Conservation (phyloP, 2,888 invertebrate genomes). For the Meteorus colon region DNA sequence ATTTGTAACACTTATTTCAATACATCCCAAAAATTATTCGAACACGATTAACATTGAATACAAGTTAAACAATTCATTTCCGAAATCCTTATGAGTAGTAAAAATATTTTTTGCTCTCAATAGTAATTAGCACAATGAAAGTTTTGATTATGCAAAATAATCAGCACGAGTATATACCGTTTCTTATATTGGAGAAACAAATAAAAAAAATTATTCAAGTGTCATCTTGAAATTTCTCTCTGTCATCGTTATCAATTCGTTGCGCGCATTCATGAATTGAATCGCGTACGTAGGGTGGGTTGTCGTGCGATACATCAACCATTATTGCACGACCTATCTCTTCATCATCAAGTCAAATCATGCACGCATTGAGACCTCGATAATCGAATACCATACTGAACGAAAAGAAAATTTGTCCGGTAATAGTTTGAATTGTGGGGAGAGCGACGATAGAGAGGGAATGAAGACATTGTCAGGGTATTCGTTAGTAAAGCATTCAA, state of each 20-base stretch:
- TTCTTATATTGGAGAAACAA: neutral
- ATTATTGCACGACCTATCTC: constrained; percentile 44
- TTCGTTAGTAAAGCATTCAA: constrained; percentile 6
- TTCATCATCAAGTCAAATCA: constrained; percentile 61
- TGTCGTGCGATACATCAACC: constrained; percentile 29
- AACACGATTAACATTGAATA: neutral
- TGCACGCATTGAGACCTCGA: constrained; percentile 69
- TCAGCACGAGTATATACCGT: neutral
- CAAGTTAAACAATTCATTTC: neutral
- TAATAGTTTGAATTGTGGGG: constrained; percentile 49
- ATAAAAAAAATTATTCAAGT: constrained; percentile 27
- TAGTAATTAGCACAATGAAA: neutral
- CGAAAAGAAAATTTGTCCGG: constrained; percentile 71
- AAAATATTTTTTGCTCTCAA: neutral
- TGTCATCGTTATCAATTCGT: constrained; percentile 33
- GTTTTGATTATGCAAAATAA: neutral
- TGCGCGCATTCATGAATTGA: constrained; percentile 28
- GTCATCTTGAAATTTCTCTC: constrained; percentile 33
- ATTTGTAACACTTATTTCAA: neutral
- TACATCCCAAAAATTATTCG: neutral
- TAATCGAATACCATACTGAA: constrained; percentile 73
- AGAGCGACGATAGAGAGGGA: constrained; percentile 13
- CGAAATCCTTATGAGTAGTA: neutral
- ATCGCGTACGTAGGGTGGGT: constrained; percentile 32
- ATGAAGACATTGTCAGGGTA: neutral